Base-by-base conservation (phyloP, 2,113 vertebrate species). In the Oceanodroma tethys region DNA sequence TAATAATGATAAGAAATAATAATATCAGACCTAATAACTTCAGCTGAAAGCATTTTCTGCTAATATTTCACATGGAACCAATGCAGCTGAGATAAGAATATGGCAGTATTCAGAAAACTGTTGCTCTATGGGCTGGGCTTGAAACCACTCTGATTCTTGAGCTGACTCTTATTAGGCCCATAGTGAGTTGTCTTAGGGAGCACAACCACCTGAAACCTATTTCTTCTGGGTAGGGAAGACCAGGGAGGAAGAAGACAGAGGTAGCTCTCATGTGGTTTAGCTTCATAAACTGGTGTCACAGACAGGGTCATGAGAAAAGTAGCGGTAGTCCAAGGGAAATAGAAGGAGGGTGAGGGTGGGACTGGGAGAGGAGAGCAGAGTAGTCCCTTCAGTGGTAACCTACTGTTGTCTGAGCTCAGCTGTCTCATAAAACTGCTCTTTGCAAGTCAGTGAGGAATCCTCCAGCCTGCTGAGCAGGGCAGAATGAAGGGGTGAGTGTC, bases 281-380 rank as follows among this genome's bases (percentile, higher is more conserved):
- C 45, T 71, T 38, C 7, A 1, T 52, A 70, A 85, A 9, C 11
- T 76, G 32, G 4, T 55, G 29, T 88, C 42, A 52, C 29, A 53
- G 52, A 18, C 9, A 26, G 8, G 10, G 18, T 25, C 11, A 10
- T 30, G 7, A 81, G 47, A 84, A 78, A 70, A 50, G 34, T 11
- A 63, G 43, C 0, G 0, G 19, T 7, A 76, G 14, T 73, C 40
- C 18, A 19, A 67, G 53, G 48, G 22, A 72, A 75, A 56, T 7
- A 34, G 25, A 16, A 45, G 7, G 34, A 58, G 8, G 4, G 13
- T 4, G 4, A 59, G 5, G 4, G 7, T 58, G 29, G 47, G 22
- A n/a, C n/a, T 30, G 36, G 19, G 26, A 86, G 38, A 79, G 9
- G 7, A 68, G 21, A 62, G n/a, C 11, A 71, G 43, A 60, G 7